These are phyloP conservation scores for Cichlasoma orientale DNA, from an alignment of 2,797 vertebrate species.

Conservation along the genomic window DNA sequence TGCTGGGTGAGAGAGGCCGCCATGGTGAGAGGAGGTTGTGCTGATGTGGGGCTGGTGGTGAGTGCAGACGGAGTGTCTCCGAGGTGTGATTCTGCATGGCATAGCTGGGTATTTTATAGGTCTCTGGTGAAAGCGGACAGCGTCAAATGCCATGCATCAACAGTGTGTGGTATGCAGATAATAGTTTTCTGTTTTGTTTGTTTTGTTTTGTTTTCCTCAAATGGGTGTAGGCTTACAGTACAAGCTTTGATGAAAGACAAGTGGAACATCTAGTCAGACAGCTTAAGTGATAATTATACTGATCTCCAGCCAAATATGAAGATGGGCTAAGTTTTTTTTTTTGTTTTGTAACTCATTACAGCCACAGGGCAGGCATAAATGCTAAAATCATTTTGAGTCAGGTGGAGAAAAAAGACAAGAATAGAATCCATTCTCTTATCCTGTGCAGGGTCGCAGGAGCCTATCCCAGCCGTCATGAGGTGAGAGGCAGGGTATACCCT, in stretches of 20 bases:
- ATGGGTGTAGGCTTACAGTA: background rate
- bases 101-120: slow-evolving; percentile 30
- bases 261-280: background rate
- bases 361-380: background rate
- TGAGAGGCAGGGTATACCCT: too few relatives aligned
- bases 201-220: background rate
- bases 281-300: background rate
- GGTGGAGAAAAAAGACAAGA: background rate
- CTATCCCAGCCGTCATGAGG: too few relatives aligned
- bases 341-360: background rate
- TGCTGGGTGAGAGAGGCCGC: background rate
- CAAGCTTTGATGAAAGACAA: background rate
- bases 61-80: background rate
- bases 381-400: background rate
- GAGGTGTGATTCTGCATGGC: background rate
- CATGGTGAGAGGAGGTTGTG: slow-evolving; percentile 32
- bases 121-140: background rate
- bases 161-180: slow-evolving; percentile 30
- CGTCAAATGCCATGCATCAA: background rate
- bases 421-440: background rate
- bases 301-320: background rate
- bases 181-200: background rate
- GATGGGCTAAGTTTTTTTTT: background rate
- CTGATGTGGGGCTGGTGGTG: background rate
- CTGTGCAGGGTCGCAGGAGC: too few relatives aligned